Evolutionary conservation across 2,113 vertebrate species (phyloP).

Genomic region (Nesoenas mayeri): DNA sequence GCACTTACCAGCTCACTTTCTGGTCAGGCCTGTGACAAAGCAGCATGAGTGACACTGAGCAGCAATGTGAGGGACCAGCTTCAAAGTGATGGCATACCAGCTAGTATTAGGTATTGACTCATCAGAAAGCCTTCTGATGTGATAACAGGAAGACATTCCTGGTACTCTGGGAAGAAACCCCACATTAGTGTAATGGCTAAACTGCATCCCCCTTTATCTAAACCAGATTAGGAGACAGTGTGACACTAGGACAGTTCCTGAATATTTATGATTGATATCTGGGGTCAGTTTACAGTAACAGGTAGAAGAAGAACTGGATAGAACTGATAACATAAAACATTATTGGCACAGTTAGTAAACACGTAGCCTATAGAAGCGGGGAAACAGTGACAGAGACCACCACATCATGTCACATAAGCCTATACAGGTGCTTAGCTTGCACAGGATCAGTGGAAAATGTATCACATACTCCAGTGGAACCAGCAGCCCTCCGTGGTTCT

Average conservation of each 20-base stretch:
- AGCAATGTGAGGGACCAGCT: background rate
- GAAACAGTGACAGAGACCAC: background rate
- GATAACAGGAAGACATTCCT: background rate
- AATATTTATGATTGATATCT: background rate
- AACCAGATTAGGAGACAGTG: background rate
- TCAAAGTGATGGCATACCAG: background rate
- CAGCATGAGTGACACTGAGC: background rate
- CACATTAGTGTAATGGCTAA: background rate
- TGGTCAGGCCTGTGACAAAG: background rate
- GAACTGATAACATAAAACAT: background rate
- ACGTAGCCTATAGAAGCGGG: background rate
- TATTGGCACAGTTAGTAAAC: background rate
- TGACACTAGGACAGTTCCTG: background rate
- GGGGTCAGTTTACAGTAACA: background rate
- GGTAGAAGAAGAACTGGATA: background rate
- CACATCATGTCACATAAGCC: background rate
- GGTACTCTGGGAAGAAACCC: background rate
- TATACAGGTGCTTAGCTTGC: background rate
- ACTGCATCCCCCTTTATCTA: background rate
- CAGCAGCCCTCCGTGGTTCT: background rate
- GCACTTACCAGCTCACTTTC: accelerated
- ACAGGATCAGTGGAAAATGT: background rate
- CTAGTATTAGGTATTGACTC: background rate
- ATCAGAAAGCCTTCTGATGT: background rate
- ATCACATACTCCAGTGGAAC: background rate